Conservation (phyloP, 2,113 vertebrate species). For the Damaliscus lunatus region DNA sequence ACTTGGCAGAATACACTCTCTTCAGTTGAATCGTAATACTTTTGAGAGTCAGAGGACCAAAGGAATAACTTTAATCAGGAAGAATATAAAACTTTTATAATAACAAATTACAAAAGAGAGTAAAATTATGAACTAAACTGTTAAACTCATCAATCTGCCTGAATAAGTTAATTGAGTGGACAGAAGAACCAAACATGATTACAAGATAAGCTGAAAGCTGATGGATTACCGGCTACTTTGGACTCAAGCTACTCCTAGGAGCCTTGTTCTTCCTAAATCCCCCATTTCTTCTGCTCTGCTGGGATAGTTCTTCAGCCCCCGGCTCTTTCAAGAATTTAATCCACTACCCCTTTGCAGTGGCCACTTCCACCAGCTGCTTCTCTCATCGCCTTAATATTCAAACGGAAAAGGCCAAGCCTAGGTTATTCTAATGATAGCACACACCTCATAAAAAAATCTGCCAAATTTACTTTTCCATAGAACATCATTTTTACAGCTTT, state of each 20-base stretch:
- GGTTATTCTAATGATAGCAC: slow-evolving; percentile 83
- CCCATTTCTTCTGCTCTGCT: slow-evolving; percentile 52
- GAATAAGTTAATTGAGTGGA: slow-evolving; percentile 36
- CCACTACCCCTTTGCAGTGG: slow-evolving; percentile 66
- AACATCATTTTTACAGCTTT: slow-evolving; percentile 74
- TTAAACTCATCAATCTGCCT: slow-evolving; percentile 72
- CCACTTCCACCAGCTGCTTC: slow-evolving; percentile 81
- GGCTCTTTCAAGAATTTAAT: slow-evolving; percentile 70
- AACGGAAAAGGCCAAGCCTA: slow-evolving; percentile 75
- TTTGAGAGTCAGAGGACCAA: slow-evolving; percentile 55
- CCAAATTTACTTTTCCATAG: slow-evolving; percentile 80
- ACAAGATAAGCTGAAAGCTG: slow-evolving; percentile 31
- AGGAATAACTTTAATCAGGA: slow-evolving; percentile 73
- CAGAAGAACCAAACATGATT: background rate
- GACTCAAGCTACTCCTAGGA: slow-evolving; percentile 50
- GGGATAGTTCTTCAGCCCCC: slow-evolving; percentile 47
- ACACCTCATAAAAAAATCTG: slow-evolving; percentile 81
- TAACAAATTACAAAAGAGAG: slow-evolving; percentile 67
- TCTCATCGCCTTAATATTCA: slow-evolving; percentile 77
- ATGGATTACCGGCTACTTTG: slow-evolving; percentile 17
- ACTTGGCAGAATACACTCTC: background rate
- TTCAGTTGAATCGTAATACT: slow-evolving; percentile 28
- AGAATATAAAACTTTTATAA: slow-evolving; percentile 73
- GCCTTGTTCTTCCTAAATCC: slow-evolving; percentile 37
- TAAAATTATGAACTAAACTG: slow-evolving; percentile 68